Evolutionary conservation across 92 coral and sea anemone species (phyloP).

Genomic region (Pocillopora grandis): DNA sequence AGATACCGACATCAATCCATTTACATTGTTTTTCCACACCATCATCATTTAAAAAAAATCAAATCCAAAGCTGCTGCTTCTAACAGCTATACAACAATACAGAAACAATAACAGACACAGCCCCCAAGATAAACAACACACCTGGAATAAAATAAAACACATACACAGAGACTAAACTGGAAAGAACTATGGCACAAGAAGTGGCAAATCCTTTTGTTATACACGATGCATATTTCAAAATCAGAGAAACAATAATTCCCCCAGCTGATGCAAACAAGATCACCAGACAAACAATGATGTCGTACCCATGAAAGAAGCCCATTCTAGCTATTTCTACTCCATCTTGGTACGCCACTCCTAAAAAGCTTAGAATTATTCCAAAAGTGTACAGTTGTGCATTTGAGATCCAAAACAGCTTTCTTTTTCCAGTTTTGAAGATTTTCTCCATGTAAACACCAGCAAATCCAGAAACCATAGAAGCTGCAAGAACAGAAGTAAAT

Average conservation of each 20-base stretch:
- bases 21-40: background rate
- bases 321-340: conserved; percentile 48
- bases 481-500: conserved; percentile 64
- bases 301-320: conserved; percentile 81
- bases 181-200: conserved; percentile 80
- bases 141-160: conserved; percentile 73
- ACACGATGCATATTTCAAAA: conserved; percentile 81
- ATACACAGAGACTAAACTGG: conserved; percentile 76
- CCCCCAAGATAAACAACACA: conserved; percentile 65
- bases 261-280: conserved; percentile 70
- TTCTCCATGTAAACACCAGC: conserved; percentile 88
- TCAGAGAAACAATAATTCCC: conserved; percentile 74
- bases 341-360: conserved; percentile 75
- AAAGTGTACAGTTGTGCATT: conserved; percentile 71
- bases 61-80: background rate
- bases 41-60: background rate
- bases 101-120: conserved; percentile 65
- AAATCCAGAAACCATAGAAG: conserved; percentile 73
- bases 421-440: conserved; percentile 55
- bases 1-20: no score
- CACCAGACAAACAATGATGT: conserved; percentile 63
- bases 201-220: conserved; percentile 90
- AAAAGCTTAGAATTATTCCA: conserved; percentile 61
- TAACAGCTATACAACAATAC: conserved; percentile 62
- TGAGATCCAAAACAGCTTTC: conserved; percentile 65